Conservation (phyloP, 2,113 vertebrate species). For the Caretta caretta region DNA sequence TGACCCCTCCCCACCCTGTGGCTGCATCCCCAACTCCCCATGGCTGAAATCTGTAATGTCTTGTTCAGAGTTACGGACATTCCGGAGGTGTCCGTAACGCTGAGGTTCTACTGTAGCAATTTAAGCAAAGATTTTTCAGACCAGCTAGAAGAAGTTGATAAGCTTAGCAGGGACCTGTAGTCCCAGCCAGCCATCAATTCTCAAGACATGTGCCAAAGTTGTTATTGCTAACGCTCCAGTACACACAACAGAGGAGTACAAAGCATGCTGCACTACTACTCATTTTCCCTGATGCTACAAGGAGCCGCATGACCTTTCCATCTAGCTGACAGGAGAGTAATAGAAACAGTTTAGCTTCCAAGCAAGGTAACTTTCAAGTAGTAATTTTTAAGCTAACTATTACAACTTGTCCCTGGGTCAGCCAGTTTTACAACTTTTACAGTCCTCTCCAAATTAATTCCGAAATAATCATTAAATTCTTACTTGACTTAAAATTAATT, state of each 20-base stretch:
- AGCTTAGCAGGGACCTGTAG: neutral
- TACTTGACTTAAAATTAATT: neutral
- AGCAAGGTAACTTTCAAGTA: neutral
- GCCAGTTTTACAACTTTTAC: neutral
- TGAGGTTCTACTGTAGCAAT: neutral
- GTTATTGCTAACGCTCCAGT: neutral
- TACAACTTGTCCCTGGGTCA: neutral
- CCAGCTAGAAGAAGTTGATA: neutral
- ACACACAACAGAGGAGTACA: neutral
- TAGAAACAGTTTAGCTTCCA: neutral
- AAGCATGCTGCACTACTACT: neutral
- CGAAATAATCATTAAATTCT: neutral
- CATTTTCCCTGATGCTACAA: neutral
- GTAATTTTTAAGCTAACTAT: neutral
- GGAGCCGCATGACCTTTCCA: neutral
- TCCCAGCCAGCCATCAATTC: neutral
- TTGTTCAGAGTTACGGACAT: too few relatives aligned
- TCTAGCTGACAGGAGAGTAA: neutral
- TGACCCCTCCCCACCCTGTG: too few relatives aligned
- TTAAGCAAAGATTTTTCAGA: neutral
- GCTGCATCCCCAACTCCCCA: too few relatives aligned
- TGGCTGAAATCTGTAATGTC: too few relatives aligned
- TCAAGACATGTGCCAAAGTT: neutral
- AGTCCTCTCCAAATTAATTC: neutral
- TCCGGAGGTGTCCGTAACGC: too few relatives aligned